Conservation (phyloP, 37 sponge, comb jelly and placozoan species). For the Chondrosia reniformis region DNA sequence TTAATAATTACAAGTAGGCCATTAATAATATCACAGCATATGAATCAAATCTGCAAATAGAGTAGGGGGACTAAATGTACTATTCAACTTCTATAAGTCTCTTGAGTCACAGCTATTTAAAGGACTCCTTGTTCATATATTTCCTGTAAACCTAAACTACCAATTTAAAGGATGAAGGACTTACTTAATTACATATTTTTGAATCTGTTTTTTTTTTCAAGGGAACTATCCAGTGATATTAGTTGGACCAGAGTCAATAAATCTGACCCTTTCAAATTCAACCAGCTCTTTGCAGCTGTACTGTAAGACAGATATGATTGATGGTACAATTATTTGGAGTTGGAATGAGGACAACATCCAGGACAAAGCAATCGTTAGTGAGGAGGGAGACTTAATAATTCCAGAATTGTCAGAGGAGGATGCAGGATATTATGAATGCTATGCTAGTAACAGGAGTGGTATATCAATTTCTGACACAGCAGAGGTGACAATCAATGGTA, state of each 20-base stretch:
- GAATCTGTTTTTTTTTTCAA: not conserved
- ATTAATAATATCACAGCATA: too few species aligned
- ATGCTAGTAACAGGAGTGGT: conserved; percentile 2
- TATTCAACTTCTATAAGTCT: too few species aligned
- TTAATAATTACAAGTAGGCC: not conserved
- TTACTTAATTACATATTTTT: not conserved
- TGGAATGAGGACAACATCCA: not conserved
- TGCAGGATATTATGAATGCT: not conserved
- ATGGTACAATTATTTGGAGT: not conserved
- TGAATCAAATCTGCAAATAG: too few species aligned
- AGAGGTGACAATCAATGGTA: conserved; percentile 9
- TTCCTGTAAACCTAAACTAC: not conserved
- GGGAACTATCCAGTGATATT: not conserved
- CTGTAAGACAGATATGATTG: not conserved
- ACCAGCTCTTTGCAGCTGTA: not conserved
- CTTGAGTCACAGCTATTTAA: too few species aligned
- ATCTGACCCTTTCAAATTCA: not conserved
- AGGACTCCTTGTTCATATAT: too few species aligned
- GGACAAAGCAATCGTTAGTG: not conserved
- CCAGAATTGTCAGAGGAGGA: not conserved
- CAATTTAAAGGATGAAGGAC: not conserved
- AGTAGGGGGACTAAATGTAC: too few species aligned
- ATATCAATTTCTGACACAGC: not conserved
- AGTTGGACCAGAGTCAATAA: not conserved
- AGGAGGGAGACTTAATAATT: not conserved